Percentiles rank a stretch among this genome's conserved stretches.
These are phyloP conservation scores for Mionectes olivaceus DNA, from an alignment of 2,797 vertebrate genomes.

Conservation along the genomic window DNA sequence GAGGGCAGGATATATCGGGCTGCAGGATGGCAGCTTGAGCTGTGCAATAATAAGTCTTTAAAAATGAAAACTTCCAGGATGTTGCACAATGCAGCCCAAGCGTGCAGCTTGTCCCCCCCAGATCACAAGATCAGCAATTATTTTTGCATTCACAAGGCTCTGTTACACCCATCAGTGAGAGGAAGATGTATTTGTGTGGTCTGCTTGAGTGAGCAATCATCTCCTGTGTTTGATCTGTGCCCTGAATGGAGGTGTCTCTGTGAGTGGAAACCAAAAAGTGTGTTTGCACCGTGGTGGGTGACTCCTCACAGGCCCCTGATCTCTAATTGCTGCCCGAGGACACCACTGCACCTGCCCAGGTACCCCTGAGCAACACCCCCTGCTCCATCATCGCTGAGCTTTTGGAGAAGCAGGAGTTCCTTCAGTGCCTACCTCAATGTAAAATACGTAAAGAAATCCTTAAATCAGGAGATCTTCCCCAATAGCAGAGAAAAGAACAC, in stretches of 20 bases:
- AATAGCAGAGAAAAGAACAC: neutral
- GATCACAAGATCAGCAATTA: slow-evolving; percentile 30
- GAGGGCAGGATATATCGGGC: neutral
- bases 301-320: neutral
- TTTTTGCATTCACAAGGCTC: slow-evolving; percentile 3
- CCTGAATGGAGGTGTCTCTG: neutral
- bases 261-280: neutral
- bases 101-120: neutral
- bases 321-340: neutral
- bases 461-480: neutral
- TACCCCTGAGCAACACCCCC: neutral
- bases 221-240: neutral
- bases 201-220: neutral
- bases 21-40: neutral
- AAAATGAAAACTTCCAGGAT: slow-evolving; percentile 45
- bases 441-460: neutral
- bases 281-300: neutral
- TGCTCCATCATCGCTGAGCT: neutral
- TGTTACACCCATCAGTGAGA: neutral
- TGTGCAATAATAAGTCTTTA: neutral
- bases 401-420: neutral
- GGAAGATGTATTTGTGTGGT: neutral
- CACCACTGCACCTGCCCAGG: accelerated
- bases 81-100: neutral
- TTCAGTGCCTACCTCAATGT: neutral